Evolutionary conservation across 1,140 invertebrate species (phyloP), one percentile per base, ranked within the genome.

Genomic region (Diplogasteroides magnus): DNA sequence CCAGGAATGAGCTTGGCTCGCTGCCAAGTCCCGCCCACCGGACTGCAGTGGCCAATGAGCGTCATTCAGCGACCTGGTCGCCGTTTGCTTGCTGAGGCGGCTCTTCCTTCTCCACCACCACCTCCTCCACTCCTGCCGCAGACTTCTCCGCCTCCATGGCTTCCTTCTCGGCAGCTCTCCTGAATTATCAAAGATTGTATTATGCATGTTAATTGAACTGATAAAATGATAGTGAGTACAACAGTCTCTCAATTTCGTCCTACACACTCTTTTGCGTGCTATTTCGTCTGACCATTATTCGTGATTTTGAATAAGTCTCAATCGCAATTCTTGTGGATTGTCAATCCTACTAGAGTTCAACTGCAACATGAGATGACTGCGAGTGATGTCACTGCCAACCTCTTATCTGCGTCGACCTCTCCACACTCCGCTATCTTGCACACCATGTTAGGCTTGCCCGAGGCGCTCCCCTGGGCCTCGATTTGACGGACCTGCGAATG

Each of bases 361-460:
- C n/a, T n/a, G n/a, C n/a, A n/a, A n/a, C n/a, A n/a, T n/a, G n/a
- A n/a, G n/a, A n/a, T n/a, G n/a, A n/a, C 37, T 48, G 37, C 19
- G 6, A 48, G 37, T 48, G 37, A 48, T 6, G 19, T 19, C 19
- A 48, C 37, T 19, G 37, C 19, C n/a, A n/a, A 48, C 37, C 37
- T 48, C 28, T 68, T 61, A 26, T 68, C 67, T 23, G 61, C 55
- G n/a, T 72, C 66, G n/a, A 72, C 37, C 55, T 72, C 64, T 2
- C 70, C 70, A 31, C 70, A 71, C 59, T 72, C 70, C 26, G 67
- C 70, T 11, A 72, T 72, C 59, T 72, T 72, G 15, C 67, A 64
- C 15, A 72, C 70, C 70, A 72, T 72, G 28, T 67, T 57, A 1
- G 70, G 70, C 27, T 72, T 72, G 26, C 70, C 70, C 32, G 70